Evolutionary conservation across 2,113 vertebrate genomes (phyloP).

Genomic region (Loxodonta africana): DNA sequence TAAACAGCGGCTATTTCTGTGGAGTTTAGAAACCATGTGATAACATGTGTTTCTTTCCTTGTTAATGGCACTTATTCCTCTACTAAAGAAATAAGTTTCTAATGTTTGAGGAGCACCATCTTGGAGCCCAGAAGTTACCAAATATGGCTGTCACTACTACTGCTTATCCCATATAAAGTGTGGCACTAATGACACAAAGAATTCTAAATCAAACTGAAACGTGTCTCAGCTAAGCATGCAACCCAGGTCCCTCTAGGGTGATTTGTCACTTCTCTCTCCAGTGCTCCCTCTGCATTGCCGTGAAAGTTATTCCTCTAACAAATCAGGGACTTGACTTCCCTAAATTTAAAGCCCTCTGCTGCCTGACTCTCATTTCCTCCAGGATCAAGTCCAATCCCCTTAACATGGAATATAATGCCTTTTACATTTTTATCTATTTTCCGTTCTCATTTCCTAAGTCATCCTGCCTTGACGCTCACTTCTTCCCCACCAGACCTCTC

Average conservation of each 20-base stretch:
- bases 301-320: neutral
- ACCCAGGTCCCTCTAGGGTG: neutral
- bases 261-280: neutral
- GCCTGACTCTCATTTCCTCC: neutral
- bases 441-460: neutral
- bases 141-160: neutral
- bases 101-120: neutral
- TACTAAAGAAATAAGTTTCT: neutral
- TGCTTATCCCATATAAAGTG: neutral
- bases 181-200: neutral
- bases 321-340: neutral
- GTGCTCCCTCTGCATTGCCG: neutral
- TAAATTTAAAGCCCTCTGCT: neutral
- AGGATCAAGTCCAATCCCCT: neutral
- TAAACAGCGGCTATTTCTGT: neutral
- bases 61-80: neutral
- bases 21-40: neutral
- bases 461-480: neutral
- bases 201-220: neutral
- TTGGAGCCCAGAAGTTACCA: neutral
- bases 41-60: neutral
- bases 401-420: neutral
- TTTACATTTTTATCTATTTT: neutral
- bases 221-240: neutral
- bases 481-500: neutral